Evolutionary conservation across 2,797 vertebrate genomes (phyloP), one percentile per base, ranked within the genome.

Genomic region (Poeciliopsis infans): DNA sequence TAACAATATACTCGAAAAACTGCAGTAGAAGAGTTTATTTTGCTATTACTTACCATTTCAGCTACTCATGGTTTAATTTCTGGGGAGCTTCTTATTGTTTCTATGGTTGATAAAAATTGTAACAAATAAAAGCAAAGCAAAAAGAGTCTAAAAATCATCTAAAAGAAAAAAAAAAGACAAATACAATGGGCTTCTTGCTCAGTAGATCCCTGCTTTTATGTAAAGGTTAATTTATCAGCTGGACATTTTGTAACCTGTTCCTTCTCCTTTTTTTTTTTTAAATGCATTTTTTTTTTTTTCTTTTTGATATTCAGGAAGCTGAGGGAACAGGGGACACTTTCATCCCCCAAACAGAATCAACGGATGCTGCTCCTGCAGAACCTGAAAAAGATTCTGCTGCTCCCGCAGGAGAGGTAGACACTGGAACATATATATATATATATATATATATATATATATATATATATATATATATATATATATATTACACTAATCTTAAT

Each of bases 301-400:
- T 81, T 25, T 77, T 41, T 72, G 73, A 49, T 20, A 4, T 86
- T 68, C 43, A 94, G 94, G 85, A 87, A 71, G 77, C 64, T 7
- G 71, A 79, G 41, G 87, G 76, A 70, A 2, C 55, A 16, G 70
- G 20, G 41, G 88, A 92, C 3, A 51, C 77, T 33, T 39, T 84
- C 23, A 78, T 39, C 61, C 47, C 23, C 72, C 82, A 81, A 11
- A 46, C 79, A 72, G 84, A 92, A 76, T 43, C 77, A 47, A 5
- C 73, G 47, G 71, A 81, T 12, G 77, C 77, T 74, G 66, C 31
- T 7, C 64, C 83, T 20, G 66, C 59, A 53, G 87, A 75, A 72
- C 64, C 83, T 47, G 72, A 88, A n/a, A 69, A 76, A 59, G 73
- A 33, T 7, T n/a, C 57, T 46, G 79, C 41, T 33, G 77, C 61